Percentiles rank a stretch among this genome's conserved stretches.
Evolutionary conservation across 2,888 invertebrate species (phyloP).

Genomic region (Melieria crassipennis): DNA sequence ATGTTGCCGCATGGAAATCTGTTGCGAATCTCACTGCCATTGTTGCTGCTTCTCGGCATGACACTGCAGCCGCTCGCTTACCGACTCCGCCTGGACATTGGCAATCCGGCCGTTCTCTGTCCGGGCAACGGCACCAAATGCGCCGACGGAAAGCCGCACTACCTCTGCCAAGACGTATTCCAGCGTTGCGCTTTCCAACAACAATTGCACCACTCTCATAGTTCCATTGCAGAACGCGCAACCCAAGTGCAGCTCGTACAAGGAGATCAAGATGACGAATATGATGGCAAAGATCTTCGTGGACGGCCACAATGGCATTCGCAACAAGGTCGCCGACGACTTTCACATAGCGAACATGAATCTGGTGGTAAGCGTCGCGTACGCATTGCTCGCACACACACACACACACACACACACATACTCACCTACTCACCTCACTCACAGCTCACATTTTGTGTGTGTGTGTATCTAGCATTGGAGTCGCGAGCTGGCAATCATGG

Average conservation of each 20-base stretch:
- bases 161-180: conserved; percentile 15
- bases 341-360: conserved; percentile 48
- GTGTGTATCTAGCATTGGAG: conserved; percentile 43
- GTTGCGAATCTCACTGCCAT: no score
- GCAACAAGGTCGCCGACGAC: conserved; percentile 45
- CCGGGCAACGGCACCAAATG: not conserved
- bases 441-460: conserved; percentile 17
- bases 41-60: no score
- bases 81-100: not conserved
- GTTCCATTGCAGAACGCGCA: not conserved
- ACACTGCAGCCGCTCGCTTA: no score
- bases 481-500: conserved; percentile 40
- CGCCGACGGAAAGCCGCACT: conserved; percentile 14
- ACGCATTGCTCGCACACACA: no score
- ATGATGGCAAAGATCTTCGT: conserved; percentile 30
- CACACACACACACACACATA: no score
- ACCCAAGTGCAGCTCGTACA: not conserved
- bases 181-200: not conserved
- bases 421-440: no score
- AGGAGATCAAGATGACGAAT: conserved; percentile 7
- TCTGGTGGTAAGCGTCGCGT: conserved; percentile 30
- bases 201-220: not conserved
- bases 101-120: conserved; percentile 14
- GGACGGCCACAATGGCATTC: conserved; percentile 48
- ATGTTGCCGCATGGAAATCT: no score